Evolutionary conservation across 2,113 vertebrate species (phyloP).

Genomic region (Gymnarchus niloticus): DNA sequence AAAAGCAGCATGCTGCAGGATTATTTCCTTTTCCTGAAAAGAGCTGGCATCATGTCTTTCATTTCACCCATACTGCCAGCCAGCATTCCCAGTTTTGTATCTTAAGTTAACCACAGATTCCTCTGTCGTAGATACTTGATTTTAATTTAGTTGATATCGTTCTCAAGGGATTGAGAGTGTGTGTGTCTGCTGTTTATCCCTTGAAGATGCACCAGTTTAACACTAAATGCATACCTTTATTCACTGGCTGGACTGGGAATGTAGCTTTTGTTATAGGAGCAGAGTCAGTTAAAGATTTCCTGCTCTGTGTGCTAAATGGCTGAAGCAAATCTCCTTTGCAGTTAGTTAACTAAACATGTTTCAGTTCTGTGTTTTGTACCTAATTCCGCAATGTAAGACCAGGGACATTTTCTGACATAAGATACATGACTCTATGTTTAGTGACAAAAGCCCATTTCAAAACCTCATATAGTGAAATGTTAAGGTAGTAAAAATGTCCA

Average conservation of each 20-base stretch:
- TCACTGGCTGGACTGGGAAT: not conserved
- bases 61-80: not conserved
- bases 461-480: not conserved
- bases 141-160: not conserved
- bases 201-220: not conserved
- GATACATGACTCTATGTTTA: not conserved
- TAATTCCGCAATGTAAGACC: not conserved
- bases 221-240: not conserved
- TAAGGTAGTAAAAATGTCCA: not conserved
- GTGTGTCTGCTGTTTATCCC: not conserved
- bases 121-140: not conserved
- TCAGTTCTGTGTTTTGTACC: slow-evolving; percentile 3
- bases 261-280: not conserved
- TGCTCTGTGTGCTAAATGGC: not conserved
- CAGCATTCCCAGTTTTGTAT: not conserved
- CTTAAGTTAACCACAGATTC: not conserved
- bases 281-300: not conserved
- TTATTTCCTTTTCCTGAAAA: not conserved
- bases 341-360: not conserved
- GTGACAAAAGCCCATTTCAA: not conserved
- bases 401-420: not conserved
- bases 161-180: not conserved
- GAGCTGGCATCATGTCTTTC: not conserved
- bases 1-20: not conserved
- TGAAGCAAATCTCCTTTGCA: not conserved